phyloP scores from a whole-genome alignment of 1,140 invertebrate species.

The Rhagoletis pomonella region DNA sequence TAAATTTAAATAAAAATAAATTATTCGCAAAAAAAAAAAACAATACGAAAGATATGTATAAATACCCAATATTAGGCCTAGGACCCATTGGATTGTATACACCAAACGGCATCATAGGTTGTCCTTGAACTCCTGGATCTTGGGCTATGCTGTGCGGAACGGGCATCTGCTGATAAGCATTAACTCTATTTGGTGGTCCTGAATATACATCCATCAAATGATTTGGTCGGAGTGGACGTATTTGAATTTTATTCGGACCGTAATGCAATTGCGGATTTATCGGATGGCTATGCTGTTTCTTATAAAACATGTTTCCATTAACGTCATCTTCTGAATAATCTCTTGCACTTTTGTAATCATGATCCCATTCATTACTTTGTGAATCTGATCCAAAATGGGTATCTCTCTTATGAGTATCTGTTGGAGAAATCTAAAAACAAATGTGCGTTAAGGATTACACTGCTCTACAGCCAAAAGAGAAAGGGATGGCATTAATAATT shows the following conservation, averaged over 20 bases:
- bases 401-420: constrained; percentile 39
- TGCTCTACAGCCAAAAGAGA: too few species aligned
- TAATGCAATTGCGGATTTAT: constrained; percentile 25
- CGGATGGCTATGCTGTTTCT: constrained; percentile 10
- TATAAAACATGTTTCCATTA: constrained; percentile 40
- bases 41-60: neutral
- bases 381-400: neutral
- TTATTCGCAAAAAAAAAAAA: neutral
- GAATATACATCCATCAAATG: constrained; percentile 39
- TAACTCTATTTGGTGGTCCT: constrained; percentile 12
- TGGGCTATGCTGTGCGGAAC: neutral
- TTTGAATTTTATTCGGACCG: constrained; percentile 25
- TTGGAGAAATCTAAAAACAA: constrained; percentile 18
- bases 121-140: constrained; percentile 34
- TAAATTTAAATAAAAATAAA: neutral
- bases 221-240: constrained; percentile 20
- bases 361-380: constrained; percentile 32
- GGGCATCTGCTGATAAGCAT: constrained; percentile 44
- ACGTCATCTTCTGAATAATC: constrained; percentile 13
- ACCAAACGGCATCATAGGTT: constrained; percentile 41
- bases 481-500: too few species aligned
- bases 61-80: constrained; percentile 21
- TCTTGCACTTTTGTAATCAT: constrained; percentile 22
- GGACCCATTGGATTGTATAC: constrained; percentile 45
- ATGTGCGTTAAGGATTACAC: neutral